Percentiles rank a stretch among this genome's conserved stretches.
Conservation (phyloP, 2,888 invertebrate genomes). For the Aleiodes leptofemur region DNA sequence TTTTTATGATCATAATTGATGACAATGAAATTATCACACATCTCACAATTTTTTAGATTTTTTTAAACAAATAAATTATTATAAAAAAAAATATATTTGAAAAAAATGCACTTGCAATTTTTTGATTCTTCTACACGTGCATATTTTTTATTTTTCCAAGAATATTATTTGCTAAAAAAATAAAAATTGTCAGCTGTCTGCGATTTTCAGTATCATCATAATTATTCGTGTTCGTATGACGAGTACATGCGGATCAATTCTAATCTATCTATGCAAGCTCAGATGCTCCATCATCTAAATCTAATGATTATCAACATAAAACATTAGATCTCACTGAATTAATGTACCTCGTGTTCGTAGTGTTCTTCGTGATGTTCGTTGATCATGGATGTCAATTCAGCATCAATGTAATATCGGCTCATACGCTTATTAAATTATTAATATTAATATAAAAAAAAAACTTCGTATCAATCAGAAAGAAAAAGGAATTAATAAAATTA, state of each 20-base stretch:
- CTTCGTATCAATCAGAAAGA: background rate
- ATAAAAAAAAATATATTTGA: too few species aligned
- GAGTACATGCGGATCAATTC: slow-evolving; percentile 10
- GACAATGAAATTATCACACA: too few species aligned
- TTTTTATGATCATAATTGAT: background rate
- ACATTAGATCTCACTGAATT: slow-evolving; percentile 12
- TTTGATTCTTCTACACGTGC: too few species aligned
- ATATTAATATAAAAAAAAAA: slow-evolving; percentile 57
- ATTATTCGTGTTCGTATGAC: background rate
- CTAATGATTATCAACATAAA: slow-evolving; percentile 21
- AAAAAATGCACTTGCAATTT: too few species aligned
- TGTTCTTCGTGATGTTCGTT: slow-evolving; percentile 79
- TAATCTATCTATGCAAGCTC: slow-evolving; percentile 29
- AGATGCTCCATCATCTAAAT: slow-evolving; percentile 13
- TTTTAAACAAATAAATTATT: too few species aligned
- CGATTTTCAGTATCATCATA: background rate
- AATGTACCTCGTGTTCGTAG: slow-evolving; percentile 73
- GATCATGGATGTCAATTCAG: slow-evolving; percentile 87
- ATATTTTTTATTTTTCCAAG: too few species aligned
- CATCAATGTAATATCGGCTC: slow-evolving; percentile 89
- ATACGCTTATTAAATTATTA: slow-evolving; percentile 80
- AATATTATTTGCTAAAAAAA: too few species aligned
- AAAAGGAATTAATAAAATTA: slow-evolving; percentile 13
- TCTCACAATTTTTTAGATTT: too few species aligned
- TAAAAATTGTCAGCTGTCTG: too few species aligned